Conservation (phyloP, 2,797 vertebrate genomes). For the Hapalemur alaotrensis region DNA sequence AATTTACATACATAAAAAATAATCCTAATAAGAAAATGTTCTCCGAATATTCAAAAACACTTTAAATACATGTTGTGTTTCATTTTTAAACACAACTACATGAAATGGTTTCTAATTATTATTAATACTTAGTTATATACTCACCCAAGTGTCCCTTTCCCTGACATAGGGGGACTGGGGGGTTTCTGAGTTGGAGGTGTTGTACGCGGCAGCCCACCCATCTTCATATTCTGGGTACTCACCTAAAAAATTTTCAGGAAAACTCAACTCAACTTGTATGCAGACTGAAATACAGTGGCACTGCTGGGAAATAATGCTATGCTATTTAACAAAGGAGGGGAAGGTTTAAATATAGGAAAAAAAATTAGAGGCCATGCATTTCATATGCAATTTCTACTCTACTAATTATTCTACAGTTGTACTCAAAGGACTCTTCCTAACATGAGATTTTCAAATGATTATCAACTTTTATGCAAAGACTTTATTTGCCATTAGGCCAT, state of each 20-base stretch:
- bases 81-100: constrained; percentile 42
- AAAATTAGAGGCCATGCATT: constrained; percentile 83
- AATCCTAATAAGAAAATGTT: constrained; percentile 50
- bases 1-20: not conserved
- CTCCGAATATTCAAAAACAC: constrained; percentile 50
- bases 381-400: constrained; percentile 80
- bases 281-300: constrained; percentile 51
- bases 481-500: constrained; percentile 81
- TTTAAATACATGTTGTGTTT: not conserved
- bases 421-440: constrained; percentile 87
- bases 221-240: constrained; percentile 98
- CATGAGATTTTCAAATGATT: constrained; percentile 48
- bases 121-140: constrained; percentile 77
- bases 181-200: constrained; percentile 99
- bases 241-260: constrained; percentile 87
- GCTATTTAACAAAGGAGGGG: constrained; percentile 68
- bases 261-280: constrained; percentile 73
- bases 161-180: constrained; percentile 95
- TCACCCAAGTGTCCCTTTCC: constrained; percentile 98
- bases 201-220: constrained; percentile 94
- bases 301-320: constrained; percentile 62
- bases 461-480: constrained; percentile 59
- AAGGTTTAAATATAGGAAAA: constrained; percentile 76
- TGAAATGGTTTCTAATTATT: constrained; percentile 18
- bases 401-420: constrained; percentile 81